Evolutionary conservation across 2,888 invertebrate species (phyloP).

Genomic region (Gerris lacustris): DNA sequence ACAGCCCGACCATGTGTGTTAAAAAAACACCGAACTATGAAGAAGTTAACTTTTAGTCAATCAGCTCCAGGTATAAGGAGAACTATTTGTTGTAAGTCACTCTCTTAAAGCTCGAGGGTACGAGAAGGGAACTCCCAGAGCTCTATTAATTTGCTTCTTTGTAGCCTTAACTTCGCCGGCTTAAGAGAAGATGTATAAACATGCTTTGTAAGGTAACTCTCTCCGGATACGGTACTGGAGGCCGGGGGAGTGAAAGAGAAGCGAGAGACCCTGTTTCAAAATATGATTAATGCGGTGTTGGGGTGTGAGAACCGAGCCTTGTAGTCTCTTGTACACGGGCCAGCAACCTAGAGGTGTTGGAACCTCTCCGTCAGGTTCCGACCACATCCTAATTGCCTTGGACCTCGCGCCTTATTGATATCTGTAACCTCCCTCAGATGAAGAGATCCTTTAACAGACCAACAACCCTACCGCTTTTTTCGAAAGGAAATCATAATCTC

Average conservation of each 20-base stretch:
- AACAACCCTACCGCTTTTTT: neutral
- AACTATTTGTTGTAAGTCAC: conserved; percentile 5
- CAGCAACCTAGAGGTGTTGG: neutral
- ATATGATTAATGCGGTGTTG: conserved; percentile 2
- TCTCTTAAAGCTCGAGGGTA: neutral
- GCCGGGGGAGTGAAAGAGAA: neutral
- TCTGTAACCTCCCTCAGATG: neutral
- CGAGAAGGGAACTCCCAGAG: neutral
- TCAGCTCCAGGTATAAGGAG: neutral
- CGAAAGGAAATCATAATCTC: neutral
- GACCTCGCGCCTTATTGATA: conserved; percentile 1
- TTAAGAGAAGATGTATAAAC: neutral
- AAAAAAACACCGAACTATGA: neutral
- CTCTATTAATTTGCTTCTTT: conserved; percentile 1
- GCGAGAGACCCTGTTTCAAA: neutral
- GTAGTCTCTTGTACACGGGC: neutral
- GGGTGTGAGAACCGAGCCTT: neutral
- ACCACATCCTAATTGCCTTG: neutral
- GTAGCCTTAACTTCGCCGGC: neutral
- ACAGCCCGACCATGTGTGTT: too few relatives aligned
- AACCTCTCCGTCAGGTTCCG: neutral
- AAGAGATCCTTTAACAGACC: neutral
- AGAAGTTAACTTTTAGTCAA: conserved; percentile 1
- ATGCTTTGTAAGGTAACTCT: conserved; percentile 3
- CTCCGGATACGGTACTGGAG: neutral